phyloP scores from a whole-genome alignment of 2,888 invertebrate genomes.

The Liopterus haemorrhoidalis region DNA sequence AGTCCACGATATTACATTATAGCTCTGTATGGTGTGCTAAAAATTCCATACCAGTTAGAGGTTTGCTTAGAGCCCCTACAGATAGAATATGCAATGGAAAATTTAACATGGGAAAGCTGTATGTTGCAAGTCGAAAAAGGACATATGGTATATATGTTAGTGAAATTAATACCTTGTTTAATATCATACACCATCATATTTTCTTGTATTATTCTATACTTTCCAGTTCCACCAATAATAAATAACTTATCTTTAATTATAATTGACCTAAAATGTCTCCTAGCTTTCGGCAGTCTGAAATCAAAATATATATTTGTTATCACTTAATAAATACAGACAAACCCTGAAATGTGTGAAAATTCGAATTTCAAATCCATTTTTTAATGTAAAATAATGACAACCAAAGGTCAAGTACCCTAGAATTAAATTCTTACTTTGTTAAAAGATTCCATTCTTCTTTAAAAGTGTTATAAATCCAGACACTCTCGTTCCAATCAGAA shows the following conservation, averaged over 20 bases:
- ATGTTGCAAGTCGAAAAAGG: no score
- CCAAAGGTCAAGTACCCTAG: background rate
- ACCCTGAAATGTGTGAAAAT: background rate
- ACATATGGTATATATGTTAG: background rate
- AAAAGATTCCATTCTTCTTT: slow-evolving; percentile 38
- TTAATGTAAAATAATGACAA: background rate
- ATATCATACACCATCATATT: slow-evolving; percentile 41
- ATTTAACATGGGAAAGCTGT: no score
- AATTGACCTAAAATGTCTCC: slow-evolving; percentile 42
- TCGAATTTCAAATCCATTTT: background rate
- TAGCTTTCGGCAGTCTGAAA: slow-evolving; percentile 37
- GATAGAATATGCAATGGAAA: no score
- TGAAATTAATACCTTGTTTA: slow-evolving; percentile 12
- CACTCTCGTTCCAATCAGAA: slow-evolving; percentile 41
- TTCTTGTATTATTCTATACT: slow-evolving; percentile 39
- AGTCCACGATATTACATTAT: no score
- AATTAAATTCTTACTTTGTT: slow-evolving; percentile 32
- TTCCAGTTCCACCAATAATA: slow-evolving; percentile 41
- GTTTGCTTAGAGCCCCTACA: no score
- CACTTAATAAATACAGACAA: background rate
- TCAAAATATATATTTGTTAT: slow-evolving; percentile 11
- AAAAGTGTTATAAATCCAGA: slow-evolving; percentile 41
- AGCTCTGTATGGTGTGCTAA: no score
- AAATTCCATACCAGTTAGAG: no score
- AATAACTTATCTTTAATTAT: slow-evolving; percentile 39